Conservation (phyloP, 2,888 invertebrate species). For the Ephialtes manifestator region DNA sequence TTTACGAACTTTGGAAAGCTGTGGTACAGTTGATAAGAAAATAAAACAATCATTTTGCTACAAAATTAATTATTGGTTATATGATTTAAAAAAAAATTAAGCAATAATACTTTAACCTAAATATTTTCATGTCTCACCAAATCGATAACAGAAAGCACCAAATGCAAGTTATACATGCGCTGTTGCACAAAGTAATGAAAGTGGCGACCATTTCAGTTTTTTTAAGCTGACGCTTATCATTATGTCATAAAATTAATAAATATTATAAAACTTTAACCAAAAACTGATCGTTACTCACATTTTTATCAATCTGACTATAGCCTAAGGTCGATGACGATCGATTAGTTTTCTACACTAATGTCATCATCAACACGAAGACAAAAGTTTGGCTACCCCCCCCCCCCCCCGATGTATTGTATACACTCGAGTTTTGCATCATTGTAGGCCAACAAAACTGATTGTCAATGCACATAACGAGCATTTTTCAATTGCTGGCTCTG, state of each 20-base stretch:
- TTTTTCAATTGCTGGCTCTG: slow-evolving; percentile 53
- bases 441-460: neutral
- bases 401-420: neutral
- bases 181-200: slow-evolving; percentile 76
- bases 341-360: neutral
- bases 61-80: too few relatives aligned
- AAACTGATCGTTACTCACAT: neutral
- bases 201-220: slow-evolving; percentile 75
- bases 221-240: slow-evolving; percentile 19
- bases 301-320: neutral
- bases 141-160: slow-evolving; percentile 77
- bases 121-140: slow-evolving; percentile 71
- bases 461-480: slow-evolving; percentile 13
- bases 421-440: slow-evolving; percentile 1
- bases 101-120: neutral
- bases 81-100: too few relatives aligned
- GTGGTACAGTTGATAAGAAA: slow-evolving; percentile 9
- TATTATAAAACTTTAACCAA: slow-evolving; percentile 20
- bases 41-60: neutral
- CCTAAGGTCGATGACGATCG: neutral
- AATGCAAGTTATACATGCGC: slow-evolving; percentile 76
- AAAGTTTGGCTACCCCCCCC: neutral
- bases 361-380: neutral
- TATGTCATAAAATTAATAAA: neutral
- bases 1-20: slow-evolving; percentile 72